phyloP scores from a whole-genome alignment of 2,113 vertebrate species.

The Silurus glanis region DNA sequence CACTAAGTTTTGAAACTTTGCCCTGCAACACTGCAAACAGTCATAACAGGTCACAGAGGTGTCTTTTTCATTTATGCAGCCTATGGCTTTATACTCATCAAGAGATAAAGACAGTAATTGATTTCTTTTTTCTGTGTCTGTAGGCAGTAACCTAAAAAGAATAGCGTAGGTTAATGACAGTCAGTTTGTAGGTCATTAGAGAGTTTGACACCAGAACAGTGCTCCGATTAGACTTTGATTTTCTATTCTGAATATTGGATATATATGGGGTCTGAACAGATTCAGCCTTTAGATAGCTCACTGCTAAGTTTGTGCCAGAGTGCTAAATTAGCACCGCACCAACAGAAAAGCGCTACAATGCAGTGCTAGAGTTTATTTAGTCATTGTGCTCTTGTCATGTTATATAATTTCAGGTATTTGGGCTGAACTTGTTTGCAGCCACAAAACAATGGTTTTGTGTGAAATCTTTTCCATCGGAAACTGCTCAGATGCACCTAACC shows the following conservation, averaged over 20 bases:
- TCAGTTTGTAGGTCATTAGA: slow-evolving; percentile 76
- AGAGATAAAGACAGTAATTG: slow-evolving; percentile 74
- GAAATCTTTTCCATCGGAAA: slow-evolving; percentile 14
- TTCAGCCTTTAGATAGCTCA: background rate
- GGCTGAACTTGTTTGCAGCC: background rate
- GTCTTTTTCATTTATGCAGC: slow-evolving; percentile 46
- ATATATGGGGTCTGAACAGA: background rate
- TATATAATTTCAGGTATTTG: background rate
- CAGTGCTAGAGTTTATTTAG: background rate
- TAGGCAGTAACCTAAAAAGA: slow-evolving; percentile 79
- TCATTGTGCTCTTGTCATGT: background rate
- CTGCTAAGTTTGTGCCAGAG: background rate
- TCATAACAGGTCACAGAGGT: slow-evolving; percentile 32
- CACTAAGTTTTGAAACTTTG: background rate
- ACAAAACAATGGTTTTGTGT: background rate
- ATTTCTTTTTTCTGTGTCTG: slow-evolving; percentile 67
- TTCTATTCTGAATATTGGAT: slow-evolving; percentile 20
- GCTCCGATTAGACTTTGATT: slow-evolving; percentile 37
- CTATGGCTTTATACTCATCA: slow-evolving; percentile 63
- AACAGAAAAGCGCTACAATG: background rate
- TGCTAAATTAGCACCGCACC: background rate
- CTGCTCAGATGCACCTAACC: slow-evolving; percentile 5
- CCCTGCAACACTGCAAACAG: slow-evolving; percentile 17
- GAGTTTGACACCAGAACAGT: slow-evolving; percentile 69
- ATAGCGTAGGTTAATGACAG: slow-evolving; percentile 78